phyloP scores from a whole-genome alignment of 2,113 vertebrate genomes.

The Lampris incognitus region DNA sequence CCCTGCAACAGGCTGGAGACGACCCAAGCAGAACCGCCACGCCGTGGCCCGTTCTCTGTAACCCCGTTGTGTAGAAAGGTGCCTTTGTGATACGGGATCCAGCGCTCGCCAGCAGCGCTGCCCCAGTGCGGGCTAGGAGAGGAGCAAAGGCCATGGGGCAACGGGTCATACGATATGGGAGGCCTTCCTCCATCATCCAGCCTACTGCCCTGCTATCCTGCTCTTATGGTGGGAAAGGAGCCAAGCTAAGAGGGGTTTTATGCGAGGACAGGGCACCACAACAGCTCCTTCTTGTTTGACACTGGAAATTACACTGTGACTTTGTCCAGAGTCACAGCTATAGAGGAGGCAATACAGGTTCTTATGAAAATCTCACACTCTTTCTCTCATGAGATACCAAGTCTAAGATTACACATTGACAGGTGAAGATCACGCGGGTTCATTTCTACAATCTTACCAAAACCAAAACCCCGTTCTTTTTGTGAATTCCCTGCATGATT shows the following conservation, averaged over 20 bases:
- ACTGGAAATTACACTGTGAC: background rate
- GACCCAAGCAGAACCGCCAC: slow-evolving; percentile 75
- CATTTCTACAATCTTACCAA: background rate
- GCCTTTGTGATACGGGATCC: slow-evolving; percentile 85
- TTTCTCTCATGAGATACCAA: background rate
- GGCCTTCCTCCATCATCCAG: slow-evolving; percentile 76
- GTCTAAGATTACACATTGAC: background rate
- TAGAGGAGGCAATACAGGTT: background rate
- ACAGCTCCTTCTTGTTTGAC: slow-evolving; percentile 4
- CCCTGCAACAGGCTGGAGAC: slow-evolving; percentile 52
- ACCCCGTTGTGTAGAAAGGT: slow-evolving; percentile 79
- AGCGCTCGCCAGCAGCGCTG: slow-evolving; percentile 68
- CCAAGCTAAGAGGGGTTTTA: slow-evolving; percentile 62
- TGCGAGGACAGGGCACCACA: slow-evolving; percentile 43
- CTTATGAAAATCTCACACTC: background rate
- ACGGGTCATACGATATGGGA: slow-evolving; percentile 80
- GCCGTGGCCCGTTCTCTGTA: slow-evolving; percentile 78
- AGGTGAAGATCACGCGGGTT: background rate
- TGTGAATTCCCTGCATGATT: background rate
- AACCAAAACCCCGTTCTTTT: background rate
- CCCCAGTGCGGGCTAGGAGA: slow-evolving; percentile 62
- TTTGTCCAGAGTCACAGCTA: slow-evolving; percentile 5
- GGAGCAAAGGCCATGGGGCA: slow-evolving; percentile 74
- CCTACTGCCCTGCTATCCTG: slow-evolving; percentile 39
- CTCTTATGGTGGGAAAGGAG: slow-evolving; percentile 67